phyloP scores from a whole-genome alignment of 2,797 vertebrate species.

The Nothura maculosa region DNA sequence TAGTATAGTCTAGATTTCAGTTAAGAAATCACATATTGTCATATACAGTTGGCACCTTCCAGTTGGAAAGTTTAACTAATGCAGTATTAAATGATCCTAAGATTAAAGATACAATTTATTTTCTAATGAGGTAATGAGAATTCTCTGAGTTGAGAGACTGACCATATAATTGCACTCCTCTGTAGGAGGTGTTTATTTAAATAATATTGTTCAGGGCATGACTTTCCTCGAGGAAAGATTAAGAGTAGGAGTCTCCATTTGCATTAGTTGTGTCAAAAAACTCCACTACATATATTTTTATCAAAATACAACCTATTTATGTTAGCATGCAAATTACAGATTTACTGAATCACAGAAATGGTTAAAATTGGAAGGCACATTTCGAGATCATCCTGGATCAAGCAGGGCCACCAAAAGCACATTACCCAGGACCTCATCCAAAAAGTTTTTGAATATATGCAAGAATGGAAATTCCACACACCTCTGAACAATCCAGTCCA shows the following conservation, averaged over 20 bases:
- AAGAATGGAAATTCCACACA: too few relatives aligned
- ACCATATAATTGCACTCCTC: accelerated
- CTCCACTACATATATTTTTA: background rate
- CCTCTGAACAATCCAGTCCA: too few relatives aligned
- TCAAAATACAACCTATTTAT: background rate
- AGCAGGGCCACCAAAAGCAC: too few relatives aligned
- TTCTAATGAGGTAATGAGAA: background rate
- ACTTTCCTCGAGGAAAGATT: background rate
- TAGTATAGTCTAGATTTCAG: background rate
- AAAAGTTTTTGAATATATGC: too few relatives aligned
- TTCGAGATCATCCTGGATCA: too few relatives aligned
- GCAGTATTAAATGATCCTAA: background rate
- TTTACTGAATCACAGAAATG: too few relatives aligned
- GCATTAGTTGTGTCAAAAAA: background rate
- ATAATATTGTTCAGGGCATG: background rate
- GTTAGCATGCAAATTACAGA: background rate
- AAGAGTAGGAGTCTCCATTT: accelerated
- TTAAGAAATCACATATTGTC: background rate
- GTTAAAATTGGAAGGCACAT: too few relatives aligned
- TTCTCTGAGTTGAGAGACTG: background rate
- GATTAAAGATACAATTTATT: background rate
- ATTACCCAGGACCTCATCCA: too few relatives aligned
- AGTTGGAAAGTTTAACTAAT: background rate
- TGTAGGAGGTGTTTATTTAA: background rate
- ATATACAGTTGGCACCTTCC: background rate